A percentile compares a stretch with the other conserved stretches of the same genome.
Conservation (phyloP, 1,140 invertebrate genomes). For the Chymomyza costata region DNA sequence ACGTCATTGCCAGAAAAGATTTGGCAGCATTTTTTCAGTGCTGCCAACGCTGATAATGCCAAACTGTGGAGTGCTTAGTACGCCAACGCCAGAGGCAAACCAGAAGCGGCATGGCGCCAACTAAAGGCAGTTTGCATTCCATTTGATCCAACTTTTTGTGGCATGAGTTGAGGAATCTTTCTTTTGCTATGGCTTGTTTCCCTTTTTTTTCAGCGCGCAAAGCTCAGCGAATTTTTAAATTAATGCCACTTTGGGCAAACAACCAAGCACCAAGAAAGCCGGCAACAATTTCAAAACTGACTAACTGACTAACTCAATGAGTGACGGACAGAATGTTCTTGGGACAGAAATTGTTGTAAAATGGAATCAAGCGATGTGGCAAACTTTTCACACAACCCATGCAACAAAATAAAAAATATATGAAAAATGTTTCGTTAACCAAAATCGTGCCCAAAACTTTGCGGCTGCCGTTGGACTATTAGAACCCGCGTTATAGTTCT, state of each 20-base stretch:
- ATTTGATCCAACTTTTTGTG: too few relatives aligned
- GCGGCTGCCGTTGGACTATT: slow-evolving; percentile 42
- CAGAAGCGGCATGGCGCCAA: background rate
- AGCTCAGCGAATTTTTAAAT: slow-evolving; percentile 39
- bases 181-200: too few relatives aligned
- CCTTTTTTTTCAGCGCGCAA: background rate
- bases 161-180: too few relatives aligned
- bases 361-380: background rate
- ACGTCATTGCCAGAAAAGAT: too few relatives aligned
- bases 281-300: background rate
- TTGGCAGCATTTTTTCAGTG: too few relatives aligned
- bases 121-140: background rate
- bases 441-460: slow-evolving; percentile 40
- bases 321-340: slow-evolving; percentile 21
- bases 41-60: too few relatives aligned
- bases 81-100: too few relatives aligned
- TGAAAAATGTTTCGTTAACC: slow-evolving; percentile 32
- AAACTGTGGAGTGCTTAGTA: too few relatives aligned
- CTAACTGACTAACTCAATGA: slow-evolving; percentile 16
- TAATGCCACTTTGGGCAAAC: slow-evolving; percentile 1
- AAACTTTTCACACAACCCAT: slow-evolving; percentile 30
- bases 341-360: slow-evolving; percentile 5
- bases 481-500: slow-evolving; percentile 2
- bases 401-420: slow-evolving; percentile 2
- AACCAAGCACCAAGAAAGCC: too few relatives aligned